Conservation (phyloP, 2,797 vertebrate genomes). For the Macrochelys suwanniensis region DNA sequence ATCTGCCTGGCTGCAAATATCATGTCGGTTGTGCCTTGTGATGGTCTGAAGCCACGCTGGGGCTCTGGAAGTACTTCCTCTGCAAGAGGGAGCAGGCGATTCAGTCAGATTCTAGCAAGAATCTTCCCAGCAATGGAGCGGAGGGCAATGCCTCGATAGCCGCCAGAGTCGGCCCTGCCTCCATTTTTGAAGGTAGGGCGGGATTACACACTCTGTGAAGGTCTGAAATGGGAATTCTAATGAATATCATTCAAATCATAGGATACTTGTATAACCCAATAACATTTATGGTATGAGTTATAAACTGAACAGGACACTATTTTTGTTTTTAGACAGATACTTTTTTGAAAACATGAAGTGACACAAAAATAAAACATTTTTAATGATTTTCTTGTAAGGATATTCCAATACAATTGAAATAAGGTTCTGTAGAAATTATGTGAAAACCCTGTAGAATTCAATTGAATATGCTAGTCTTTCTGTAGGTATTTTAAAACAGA, state of each 20-base stretch:
- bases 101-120: no score
- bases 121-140: no score
- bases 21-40: no score
- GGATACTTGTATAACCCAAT: not conserved
- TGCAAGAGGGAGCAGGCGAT: no score
- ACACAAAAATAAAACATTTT: not conserved
- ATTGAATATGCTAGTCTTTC: not conserved
- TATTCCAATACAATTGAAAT: not conserved
- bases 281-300: not conserved
- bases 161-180: no score
- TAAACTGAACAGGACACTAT: not conserved
- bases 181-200: no score
- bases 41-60: no score
- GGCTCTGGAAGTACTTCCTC: no score
- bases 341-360: not conserved
- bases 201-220: not conserved
- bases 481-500: not conserved
- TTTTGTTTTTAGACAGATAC: not conserved
- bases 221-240: conserved; percentile 39
- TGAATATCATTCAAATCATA: conserved; percentile 7
- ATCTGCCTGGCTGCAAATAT: no score
- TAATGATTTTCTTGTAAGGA: not conserved
- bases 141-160: no score
- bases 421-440: fast-evolving
- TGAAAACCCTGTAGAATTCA: not conserved